Percentiles rank a stretch among this genome's conserved stretches.
Evolutionary conservation across 53 echinoderm and acorn worm species (phyloP).

Genomic region (Holothuria scabra): DNA sequence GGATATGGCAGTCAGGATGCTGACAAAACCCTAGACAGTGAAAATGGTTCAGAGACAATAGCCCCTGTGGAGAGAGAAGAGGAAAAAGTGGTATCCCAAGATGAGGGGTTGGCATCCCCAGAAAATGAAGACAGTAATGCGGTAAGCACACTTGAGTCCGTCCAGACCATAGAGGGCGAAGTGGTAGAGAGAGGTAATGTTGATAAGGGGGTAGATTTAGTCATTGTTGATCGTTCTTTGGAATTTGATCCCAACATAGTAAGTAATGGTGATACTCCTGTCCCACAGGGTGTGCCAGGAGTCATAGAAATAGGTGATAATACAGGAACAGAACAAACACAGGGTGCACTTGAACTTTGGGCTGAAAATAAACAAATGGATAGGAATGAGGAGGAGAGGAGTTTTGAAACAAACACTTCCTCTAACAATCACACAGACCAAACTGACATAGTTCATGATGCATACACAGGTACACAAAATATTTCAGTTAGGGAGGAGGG

Average conservation of each 20-base stretch:
- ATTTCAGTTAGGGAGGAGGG: conserved; percentile 16
- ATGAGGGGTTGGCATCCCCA: conserved; percentile 28
- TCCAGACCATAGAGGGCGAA: neutral
- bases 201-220: conserved; percentile 27
- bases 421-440: conserved; percentile 12
- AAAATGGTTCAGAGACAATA: neutral
- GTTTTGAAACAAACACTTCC: conserved; percentile 24
- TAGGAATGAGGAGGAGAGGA: neutral
- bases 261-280: neutral
- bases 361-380: conserved; percentile 7
- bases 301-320: neutral
- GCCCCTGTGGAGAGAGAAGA: neutral
- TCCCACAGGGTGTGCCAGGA: neutral
- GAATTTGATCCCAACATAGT: no score
- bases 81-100: conserved; percentile 18
- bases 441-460: conserved; percentile 18
- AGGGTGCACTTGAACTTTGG: conserved; percentile 35
- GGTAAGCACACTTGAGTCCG: conserved; percentile 43
- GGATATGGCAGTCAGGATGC: conserved; percentile 36
- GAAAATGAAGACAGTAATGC: conserved; percentile 24
- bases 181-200: conserved; percentile 2
- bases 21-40: conserved; percentile 32
- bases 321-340: conserved; percentile 11
- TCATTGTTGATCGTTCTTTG: conserved; percentile 23
- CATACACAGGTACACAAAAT: conserved; percentile 15